Evolutionary conservation across 2,888 invertebrate genomes (phyloP).

Genomic region (Cheilosia scutellata): DNA sequence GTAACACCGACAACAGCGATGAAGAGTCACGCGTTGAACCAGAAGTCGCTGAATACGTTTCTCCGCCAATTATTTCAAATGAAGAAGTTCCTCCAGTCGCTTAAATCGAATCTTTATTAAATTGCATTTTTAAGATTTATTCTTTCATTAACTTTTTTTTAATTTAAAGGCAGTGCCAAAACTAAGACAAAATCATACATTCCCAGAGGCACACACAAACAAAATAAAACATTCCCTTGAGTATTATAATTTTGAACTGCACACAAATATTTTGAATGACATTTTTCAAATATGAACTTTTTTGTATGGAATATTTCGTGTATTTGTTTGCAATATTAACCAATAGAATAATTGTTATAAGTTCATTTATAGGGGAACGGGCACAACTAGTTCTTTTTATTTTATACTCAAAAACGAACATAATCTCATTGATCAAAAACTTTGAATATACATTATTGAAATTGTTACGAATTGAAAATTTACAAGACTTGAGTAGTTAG

Average conservation of each 20-base stretch:
- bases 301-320: slow-evolving; percentile 23
- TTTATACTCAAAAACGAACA: slow-evolving; percentile 8
- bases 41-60: slow-evolving; percentile 68
- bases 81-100: slow-evolving; percentile 78
- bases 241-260: slow-evolving; percentile 7
- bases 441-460: not conserved
- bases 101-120: slow-evolving; percentile 52
- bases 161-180: slow-evolving; percentile 34
- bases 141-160: slow-evolving; percentile 4
- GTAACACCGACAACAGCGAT: slow-evolving; percentile 80
- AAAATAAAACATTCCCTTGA: slow-evolving; percentile 57
- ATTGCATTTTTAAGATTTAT: slow-evolving; percentile 6
- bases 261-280: slow-evolving; percentile 17
- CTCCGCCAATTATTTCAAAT: slow-evolving; percentile 48
- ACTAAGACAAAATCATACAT: slow-evolving; percentile 25
- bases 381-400: slow-evolving; percentile 26
- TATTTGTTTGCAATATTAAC: slow-evolving; percentile 27
- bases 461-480: slow-evolving; percentile 17
- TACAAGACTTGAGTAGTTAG: slow-evolving; percentile 59
- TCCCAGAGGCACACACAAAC: slow-evolving; percentile 36
- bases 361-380: slow-evolving; percentile 33
- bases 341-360: slow-evolving; percentile 9
- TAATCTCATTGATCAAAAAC: not conserved
- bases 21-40: slow-evolving; percentile 74
- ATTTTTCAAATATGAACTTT: slow-evolving; percentile 17